phyloP scores from a whole-genome alignment of 2,888 invertebrate genomes.

The Perithous albicinctus region DNA sequence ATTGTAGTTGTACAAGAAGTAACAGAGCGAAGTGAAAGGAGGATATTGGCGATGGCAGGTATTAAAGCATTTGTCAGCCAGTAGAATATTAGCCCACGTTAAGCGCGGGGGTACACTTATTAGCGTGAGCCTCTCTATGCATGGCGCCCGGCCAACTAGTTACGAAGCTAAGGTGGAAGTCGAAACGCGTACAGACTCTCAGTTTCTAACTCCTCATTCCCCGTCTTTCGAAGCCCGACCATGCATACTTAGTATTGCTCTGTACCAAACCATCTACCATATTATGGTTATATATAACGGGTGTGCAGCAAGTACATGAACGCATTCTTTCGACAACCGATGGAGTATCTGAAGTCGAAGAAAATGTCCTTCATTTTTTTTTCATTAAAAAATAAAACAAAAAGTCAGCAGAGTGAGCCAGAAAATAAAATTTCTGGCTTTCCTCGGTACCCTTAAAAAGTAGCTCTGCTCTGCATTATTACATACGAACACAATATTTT shows the following conservation, averaged over 20 bases:
- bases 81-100: conserved; percentile 77
- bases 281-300: conserved; percentile 31
- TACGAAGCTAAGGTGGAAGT: conserved; percentile 78
- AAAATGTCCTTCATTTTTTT: too few relatives aligned
- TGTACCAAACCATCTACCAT: conserved; percentile 31
- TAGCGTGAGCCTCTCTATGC: conserved; percentile 70
- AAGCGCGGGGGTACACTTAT: conserved; percentile 68
- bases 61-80: conserved; percentile 83
- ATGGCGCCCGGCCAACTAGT: conserved; percentile 83
- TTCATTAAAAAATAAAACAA: too few relatives aligned
- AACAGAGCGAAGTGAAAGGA: conserved; percentile 33
- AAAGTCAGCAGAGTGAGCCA: too few relatives aligned
- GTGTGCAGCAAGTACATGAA: background rate
- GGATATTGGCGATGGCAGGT: conserved; percentile 81
- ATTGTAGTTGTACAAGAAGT: conserved; percentile 36
- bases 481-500: too few relatives aligned
- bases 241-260: conserved; percentile 71
- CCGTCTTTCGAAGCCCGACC: conserved; percentile 65
- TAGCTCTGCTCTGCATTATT: too few relatives aligned
- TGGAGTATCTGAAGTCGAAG: background rate
- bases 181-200: conserved; percentile 72
- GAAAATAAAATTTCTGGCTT: too few relatives aligned
- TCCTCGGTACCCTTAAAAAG: too few relatives aligned
- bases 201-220: conserved; percentile 37
- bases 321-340: background rate